A percentile compares a stretch with the other conserved stretches of the same genome.
Evolutionary conservation across 1,140 invertebrate species (phyloP).

Genomic region (Brachionus asplanchnoidis): DNA sequence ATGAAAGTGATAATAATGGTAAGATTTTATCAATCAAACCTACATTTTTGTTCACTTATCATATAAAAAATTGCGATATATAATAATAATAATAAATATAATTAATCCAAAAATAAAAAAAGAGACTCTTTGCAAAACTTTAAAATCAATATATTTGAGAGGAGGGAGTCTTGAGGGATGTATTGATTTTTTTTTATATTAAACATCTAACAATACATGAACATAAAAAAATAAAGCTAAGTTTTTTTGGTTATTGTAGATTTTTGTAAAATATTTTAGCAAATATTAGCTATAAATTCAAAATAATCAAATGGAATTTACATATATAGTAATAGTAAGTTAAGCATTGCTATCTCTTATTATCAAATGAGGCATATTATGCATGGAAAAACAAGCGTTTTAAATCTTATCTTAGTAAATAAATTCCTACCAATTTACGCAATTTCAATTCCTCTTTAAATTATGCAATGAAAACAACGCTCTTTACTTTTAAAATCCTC

Average conservation of each 20-base stretch:
- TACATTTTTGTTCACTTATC: too few relatives aligned
- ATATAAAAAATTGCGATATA: too few relatives aligned
- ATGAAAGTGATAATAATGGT: too few relatives aligned
- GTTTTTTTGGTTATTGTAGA: background rate
- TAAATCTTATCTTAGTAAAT: background rate
- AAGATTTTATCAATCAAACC: too few relatives aligned
- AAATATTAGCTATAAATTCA: background rate
- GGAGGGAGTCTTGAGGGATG: background rate
- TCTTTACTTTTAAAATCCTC: background rate
- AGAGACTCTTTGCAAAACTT: background rate
- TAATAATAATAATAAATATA: background rate
- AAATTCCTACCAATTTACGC: background rate
- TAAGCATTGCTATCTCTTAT: background rate
- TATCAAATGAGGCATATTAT: background rate
- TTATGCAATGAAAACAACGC: background rate
- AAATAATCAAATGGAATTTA: constrained; percentile 22
- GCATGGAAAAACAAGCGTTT: background rate
- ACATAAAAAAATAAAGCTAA: background rate
- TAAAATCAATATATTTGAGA: background rate
- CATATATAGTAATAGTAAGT: constrained; percentile 33
- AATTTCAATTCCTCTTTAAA: background rate
- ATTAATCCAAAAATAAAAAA: background rate
- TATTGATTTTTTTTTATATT: background rate
- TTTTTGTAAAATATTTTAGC: background rate
- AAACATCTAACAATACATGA: background rate